Evolutionary conservation across 2,113 vertebrate genomes (phyloP).

Genomic region (Chiloscyllium plagiosum): DNA sequence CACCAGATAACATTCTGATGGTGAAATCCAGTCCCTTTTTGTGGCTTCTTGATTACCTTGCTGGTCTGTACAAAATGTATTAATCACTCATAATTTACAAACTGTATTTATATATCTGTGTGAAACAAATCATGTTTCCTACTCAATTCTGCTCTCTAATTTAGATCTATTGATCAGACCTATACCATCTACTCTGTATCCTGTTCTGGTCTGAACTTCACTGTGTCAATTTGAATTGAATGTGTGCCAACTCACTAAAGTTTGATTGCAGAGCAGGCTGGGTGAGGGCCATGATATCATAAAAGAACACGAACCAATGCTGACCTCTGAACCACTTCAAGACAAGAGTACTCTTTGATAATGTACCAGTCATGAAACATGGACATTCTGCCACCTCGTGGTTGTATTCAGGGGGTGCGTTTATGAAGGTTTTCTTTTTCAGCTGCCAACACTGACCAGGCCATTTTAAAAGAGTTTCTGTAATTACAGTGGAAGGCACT

Average conservation of each 20-base stretch:
- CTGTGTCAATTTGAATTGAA: neutral
- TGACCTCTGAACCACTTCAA: neutral
- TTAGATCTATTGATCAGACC: neutral
- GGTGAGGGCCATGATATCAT: neutral
- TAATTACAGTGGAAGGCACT: neutral
- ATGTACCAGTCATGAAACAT: neutral
- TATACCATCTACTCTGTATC: neutral
- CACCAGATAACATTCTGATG: neutral
- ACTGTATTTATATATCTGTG: neutral
- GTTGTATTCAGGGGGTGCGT: no score
- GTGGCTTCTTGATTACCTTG: neutral
- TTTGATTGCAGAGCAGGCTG: neutral
- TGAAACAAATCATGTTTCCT: neutral
- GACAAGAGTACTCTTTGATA: neutral
- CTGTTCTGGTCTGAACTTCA: neutral
- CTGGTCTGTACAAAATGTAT: neutral
- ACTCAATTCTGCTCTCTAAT: neutral
- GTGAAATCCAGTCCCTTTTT: neutral
- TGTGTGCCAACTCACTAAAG: neutral
- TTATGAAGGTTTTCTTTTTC: neutral
- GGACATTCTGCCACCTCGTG: neutral
- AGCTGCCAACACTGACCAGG: neutral
- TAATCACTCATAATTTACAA: neutral
- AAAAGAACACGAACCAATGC: neutral
- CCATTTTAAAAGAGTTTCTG: neutral